These are phyloP conservation scores for Montipora sp. DNA, from an alignment of 64 coral and sea anemone genomes.

Conservation along the genomic window DNA sequence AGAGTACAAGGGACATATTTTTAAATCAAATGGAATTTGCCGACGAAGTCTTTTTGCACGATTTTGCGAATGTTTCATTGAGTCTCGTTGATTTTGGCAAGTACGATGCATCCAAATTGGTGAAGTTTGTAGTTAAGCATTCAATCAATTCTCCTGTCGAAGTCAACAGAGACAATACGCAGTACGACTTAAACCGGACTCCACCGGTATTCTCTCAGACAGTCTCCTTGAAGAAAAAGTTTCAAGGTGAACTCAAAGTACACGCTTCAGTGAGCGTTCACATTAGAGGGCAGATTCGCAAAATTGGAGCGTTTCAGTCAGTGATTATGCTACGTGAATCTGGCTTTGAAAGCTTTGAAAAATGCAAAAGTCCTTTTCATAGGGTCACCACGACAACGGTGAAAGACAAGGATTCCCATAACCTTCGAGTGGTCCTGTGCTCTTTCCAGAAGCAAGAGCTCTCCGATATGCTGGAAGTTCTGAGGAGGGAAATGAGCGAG, in stretches of 20 bases:
- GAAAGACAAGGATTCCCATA: background rate
- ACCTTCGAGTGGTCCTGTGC: background rate
- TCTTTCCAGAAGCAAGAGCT: background rate
- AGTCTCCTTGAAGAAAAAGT: background rate
- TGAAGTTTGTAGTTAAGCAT: background rate
- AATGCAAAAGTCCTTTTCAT: background rate
- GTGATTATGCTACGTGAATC: background rate
- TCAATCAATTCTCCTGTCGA: background rate
- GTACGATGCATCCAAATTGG: background rate
- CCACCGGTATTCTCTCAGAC: background rate
- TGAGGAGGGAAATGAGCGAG: background rate
- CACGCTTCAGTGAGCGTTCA: background rate
- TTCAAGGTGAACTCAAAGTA: background rate
- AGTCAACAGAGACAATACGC: background rate
- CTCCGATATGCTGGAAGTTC: background rate
- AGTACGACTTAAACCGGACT: background rate
- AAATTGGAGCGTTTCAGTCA: background rate
- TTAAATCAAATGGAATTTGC: background rate
- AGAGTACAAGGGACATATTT: background rate
- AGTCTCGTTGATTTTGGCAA: constrained; percentile 9
- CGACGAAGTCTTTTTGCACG: background rate
- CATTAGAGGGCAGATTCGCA: background rate
- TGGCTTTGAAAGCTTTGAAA: background rate
- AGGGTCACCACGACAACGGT: background rate
- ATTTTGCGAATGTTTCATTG: background rate